Conservation (phyloP, 2,888 invertebrate genomes). For the Apomyelois bistriatella region DNA sequence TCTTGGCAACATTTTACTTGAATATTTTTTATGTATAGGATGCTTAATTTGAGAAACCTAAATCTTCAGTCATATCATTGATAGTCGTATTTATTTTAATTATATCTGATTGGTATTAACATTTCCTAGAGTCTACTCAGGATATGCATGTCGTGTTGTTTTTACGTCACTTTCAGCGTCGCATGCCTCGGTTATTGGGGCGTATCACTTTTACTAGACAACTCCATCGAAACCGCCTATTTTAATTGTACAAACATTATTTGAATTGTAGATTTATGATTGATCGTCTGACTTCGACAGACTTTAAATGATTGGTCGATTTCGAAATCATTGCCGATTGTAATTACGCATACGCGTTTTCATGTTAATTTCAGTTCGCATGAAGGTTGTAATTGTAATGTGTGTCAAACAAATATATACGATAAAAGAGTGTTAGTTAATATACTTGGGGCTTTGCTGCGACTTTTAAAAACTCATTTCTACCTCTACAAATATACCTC, state of each 20-base stretch:
- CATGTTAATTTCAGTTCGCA: neutral
- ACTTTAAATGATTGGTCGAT: constrained; percentile 2
- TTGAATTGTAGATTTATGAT: constrained; percentile 8
- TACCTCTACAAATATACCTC: too few relatives aligned
- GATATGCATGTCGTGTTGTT: neutral
- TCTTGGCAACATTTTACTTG: too few relatives aligned
- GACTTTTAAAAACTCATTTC: too few relatives aligned
- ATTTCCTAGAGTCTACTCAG: neutral
- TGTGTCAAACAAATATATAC: too few relatives aligned
- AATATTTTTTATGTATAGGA: too few relatives aligned
- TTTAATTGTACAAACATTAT: constrained; percentile 1
- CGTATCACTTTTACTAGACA: constrained; percentile 9
- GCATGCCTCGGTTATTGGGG: constrained; percentile 8
- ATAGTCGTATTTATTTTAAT: neutral
- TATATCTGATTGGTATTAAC: too few relatives aligned
- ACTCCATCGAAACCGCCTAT: constrained; percentile 2
- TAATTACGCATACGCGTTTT: neutral
- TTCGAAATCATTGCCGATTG: constrained; percentile 5
- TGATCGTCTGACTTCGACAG: neutral
- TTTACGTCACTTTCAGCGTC: constrained; percentile 7
- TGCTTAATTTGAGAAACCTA: too few relatives aligned
- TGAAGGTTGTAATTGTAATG: neutral
- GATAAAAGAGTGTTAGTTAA: too few relatives aligned
- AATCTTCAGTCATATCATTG: too few relatives aligned
- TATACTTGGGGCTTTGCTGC: too few relatives aligned